phyloP scores from a whole-genome alignment of 2,113 vertebrate species.

The Philantomba maxwellii region DNA sequence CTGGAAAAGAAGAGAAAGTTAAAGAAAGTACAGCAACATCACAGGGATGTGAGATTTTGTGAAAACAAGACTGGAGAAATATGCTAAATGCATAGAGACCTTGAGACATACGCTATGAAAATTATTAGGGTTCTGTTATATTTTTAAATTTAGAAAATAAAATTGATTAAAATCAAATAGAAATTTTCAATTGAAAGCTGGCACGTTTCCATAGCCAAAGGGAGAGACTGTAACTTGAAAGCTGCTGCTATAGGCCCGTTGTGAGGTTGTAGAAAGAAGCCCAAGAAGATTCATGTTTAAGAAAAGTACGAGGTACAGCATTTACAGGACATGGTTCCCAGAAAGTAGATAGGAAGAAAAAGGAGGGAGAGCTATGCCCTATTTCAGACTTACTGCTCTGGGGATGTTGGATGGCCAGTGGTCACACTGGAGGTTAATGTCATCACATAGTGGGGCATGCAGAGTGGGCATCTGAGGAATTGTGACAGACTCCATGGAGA shows the following conservation, averaged over 20 bases:
- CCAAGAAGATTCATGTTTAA: accelerated
- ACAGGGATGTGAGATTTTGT: not conserved
- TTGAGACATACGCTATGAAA: too few relatives aligned
- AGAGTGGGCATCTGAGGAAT: accelerated
- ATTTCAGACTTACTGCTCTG: not conserved
- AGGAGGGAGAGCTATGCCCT: too few relatives aligned
- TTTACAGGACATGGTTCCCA: accelerated
- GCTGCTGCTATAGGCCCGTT: accelerated
- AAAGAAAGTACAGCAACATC: not conserved
- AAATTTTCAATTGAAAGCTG: not conserved
- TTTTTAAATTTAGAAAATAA: not conserved
- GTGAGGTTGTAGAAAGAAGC: not conserved
- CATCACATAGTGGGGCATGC: accelerated
- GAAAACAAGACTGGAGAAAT: not conserved
- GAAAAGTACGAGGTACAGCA: accelerated
- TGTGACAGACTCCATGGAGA: accelerated
- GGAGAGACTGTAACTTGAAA: accelerated
- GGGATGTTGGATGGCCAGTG: not conserved
- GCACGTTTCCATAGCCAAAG: accelerated
- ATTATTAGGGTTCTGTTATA: not conserved
- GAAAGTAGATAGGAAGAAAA: not conserved
- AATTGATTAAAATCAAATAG: not conserved
- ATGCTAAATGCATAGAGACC: not conserved
- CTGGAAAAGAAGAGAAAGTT: not conserved
- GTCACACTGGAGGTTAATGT: not conserved